Evolutionary conservation across 2,113 vertebrate species (phyloP), one percentile per base, ranked within the genome.

Genomic region (Uria lomvia): DNA sequence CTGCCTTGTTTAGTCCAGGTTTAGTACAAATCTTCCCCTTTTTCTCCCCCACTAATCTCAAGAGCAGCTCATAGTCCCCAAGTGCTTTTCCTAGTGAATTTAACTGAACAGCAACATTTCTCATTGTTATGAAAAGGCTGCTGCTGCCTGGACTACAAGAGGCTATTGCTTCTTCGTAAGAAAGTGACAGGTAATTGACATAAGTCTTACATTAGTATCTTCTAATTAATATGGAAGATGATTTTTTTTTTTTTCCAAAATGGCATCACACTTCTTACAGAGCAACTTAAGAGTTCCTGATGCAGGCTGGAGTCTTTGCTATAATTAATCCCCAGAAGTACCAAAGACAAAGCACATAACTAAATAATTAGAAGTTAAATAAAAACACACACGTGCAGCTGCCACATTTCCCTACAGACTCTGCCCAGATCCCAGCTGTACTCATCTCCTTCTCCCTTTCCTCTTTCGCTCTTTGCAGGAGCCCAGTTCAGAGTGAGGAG

Each of bases 351-450:
- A 95, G 68, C 79, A 95, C 55, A 27, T 86, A 96, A 94, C 75
- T 94, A 97, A 96, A 77, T 95, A 95, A 96, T 73, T 94, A 94
- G 75, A 96, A 92, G 56, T 94, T 90, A 96, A 88, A 95, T 86
- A 92, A 97, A 89, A 96, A 81, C 78, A 96, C 88, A 92, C 74
- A 92, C 90, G 72, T 66, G 66, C 47, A 86, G 88, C 90, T 94
- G 91, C 80, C 70, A 79, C 72, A 55, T 73, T 86, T 92, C 85
- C 90, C 80, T 77, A 40, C 30, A 95, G 72, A 91, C 63, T 94
- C 78, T 88, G 50, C 76, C 71, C 68, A 90, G 62, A 66, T 20
- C 76, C 66, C 2, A 5, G 53, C 65, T 91, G 66, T 19, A 66
- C 52, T 65, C 36, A 43, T 49, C 52, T 93, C 59, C 80, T 60